Conservation (phyloP, 2,888 invertebrate genomes). For the Eudemis profundana region DNA sequence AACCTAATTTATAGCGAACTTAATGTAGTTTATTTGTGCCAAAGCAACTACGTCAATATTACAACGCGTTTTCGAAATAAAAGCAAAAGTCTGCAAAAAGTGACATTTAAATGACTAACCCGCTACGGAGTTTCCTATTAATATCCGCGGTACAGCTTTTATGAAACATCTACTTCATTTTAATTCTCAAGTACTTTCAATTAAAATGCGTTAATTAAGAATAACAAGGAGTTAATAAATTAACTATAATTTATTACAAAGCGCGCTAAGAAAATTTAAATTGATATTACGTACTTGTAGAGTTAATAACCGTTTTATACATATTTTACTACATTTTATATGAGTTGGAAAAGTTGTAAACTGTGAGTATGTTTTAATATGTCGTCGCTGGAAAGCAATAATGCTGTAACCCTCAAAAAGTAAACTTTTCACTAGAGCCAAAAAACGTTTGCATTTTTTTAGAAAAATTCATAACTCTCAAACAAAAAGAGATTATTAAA, state of each 20-base stretch:
- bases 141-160: background rate
- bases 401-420: no score
- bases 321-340: background rate
- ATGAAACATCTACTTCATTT: background rate
- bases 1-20: no score
- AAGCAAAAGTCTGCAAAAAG: no score
- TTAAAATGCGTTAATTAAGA: background rate
- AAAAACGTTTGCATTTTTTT: no score
- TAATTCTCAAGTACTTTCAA: no score
- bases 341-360: background rate
- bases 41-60: no score
- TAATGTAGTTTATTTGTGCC: no score
- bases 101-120: background rate
- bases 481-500: no score
- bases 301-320: constrained; percentile 1
- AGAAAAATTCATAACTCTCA: no score
- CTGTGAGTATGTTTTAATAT: background rate
- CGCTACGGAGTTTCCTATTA: background rate
- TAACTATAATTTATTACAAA: no score
- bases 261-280: background rate
- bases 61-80: no score
- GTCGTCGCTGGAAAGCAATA: background rate
- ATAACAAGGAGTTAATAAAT: background rate
- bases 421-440: no score
- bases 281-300: background rate